Evolutionary conservation across 2,888 invertebrate genomes (phyloP).

Genomic region (Leptopilina syphax): DNA sequence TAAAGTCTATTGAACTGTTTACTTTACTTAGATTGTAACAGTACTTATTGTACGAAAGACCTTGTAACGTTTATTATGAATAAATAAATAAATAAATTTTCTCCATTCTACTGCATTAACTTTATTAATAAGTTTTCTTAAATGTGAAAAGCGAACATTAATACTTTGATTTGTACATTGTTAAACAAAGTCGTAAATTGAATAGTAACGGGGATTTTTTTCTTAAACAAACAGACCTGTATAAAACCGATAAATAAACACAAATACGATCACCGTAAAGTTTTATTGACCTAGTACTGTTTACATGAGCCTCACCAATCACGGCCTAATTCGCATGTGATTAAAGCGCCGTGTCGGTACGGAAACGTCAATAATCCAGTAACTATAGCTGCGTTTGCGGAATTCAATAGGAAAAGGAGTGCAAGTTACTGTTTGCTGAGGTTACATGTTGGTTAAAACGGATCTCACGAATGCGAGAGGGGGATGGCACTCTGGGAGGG

Average conservation of each 20-base stretch:
- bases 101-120: too few relatives aligned
- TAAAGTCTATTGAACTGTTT: too few relatives aligned
- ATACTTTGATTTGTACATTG: too few relatives aligned
- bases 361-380: constrained; percentile 37
- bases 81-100: too few relatives aligned
- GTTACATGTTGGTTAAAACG: constrained; percentile 22
- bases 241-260: constrained; percentile 11
- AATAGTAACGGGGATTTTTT: neutral
- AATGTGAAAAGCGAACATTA: too few relatives aligned
- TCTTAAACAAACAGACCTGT: neutral
- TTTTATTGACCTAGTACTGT: constrained; percentile 26
- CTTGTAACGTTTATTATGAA: too few relatives aligned
- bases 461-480: constrained; percentile 24
- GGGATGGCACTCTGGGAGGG: neutral
- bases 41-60: too few relatives aligned
- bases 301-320: constrained; percentile 27
- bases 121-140: too few relatives aligned
- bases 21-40: too few relatives aligned
- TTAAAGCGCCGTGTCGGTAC: constrained; percentile 19
- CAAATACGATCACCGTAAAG: constrained; percentile 5
- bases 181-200: too few relatives aligned
- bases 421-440: constrained; percentile 26
- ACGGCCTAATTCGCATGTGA: constrained; percentile 26
- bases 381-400: constrained; percentile 22
- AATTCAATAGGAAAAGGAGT: constrained; percentile 32